These are phyloP conservation scores for Pterostichus madidus DNA, from an alignment of 2,888 invertebrate genomes.

Conservation along the genomic window DNA sequence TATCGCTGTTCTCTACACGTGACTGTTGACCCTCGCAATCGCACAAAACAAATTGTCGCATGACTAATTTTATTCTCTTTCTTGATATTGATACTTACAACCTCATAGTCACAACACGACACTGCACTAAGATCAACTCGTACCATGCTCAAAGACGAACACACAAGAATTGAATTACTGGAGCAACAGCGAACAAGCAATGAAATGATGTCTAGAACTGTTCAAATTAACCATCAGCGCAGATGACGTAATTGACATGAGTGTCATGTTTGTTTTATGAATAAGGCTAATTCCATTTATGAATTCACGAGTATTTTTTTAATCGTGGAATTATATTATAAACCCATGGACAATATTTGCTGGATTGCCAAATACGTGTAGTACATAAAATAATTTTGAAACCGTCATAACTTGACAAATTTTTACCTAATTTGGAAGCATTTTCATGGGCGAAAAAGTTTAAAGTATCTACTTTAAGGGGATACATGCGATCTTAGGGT, in stretches of 20 bases:
- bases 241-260: conserved; percentile 4
- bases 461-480: too few relatives aligned
- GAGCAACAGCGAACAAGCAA: conserved; percentile 20
- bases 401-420: too few relatives aligned
- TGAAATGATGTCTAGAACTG: background rate
- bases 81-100: conserved; percentile 27
- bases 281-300: conserved; percentile 13
- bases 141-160: conserved; percentile 15
- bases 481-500: too few relatives aligned
- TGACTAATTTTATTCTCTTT: conserved; percentile 23
- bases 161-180: conserved; percentile 18
- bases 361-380: too few relatives aligned
- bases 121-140: conserved; percentile 6
- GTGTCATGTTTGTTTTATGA: conserved; percentile 31
- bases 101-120: conserved; percentile 13
- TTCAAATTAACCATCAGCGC: conserved; percentile 19
- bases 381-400: too few relatives aligned
- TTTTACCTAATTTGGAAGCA: too few relatives aligned
- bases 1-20: background rate
- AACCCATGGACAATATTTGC: background rate
- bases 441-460: too few relatives aligned
- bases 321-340: background rate
- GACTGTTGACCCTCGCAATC: conserved; percentile 11
- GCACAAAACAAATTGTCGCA: conserved; percentile 33
- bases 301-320: background rate